These are phyloP conservation scores for Eupithecia exiguata DNA, from an alignment of 2,888 invertebrate genomes.

Conservation along the genomic window DNA sequence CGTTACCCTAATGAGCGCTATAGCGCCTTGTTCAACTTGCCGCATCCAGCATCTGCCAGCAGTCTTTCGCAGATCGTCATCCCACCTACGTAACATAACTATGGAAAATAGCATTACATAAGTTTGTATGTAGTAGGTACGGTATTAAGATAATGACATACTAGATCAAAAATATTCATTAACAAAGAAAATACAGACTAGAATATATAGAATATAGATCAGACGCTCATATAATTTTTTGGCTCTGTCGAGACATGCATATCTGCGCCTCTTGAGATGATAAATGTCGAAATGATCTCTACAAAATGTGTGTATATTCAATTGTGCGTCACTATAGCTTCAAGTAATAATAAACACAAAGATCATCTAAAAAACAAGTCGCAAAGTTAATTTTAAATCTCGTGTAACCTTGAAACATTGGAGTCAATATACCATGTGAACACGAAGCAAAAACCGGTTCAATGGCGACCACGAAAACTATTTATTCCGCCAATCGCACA, in stretches of 20 bases:
- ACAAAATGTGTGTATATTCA: neutral
- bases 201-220: no score
- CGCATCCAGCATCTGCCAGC: no score
- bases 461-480: slow-evolving; percentile 34
- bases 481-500: slow-evolving; percentile 37
- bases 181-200: no score
- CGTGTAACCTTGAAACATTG: slow-evolving; percentile 36
- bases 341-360: neutral
- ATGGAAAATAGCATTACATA: neutral
- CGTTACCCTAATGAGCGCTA: no score
- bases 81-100: neutral
- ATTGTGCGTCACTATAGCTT: neutral
- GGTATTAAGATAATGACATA: neutral
- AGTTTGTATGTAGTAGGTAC: neutral
- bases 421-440: slow-evolving; percentile 36
- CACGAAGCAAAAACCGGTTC: slow-evolving; percentile 40
- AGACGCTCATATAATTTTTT: no score
- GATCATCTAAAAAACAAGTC: neutral
- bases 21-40: no score
- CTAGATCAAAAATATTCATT: no score
- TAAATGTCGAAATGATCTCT: no score
- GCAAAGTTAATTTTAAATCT: slow-evolving; percentile 2
- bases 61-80: no score
- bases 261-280: no score
- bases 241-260: no score